Conservation (phyloP, 1,140 invertebrate genomes). For the Zaprionus ghesquierei region DNA sequence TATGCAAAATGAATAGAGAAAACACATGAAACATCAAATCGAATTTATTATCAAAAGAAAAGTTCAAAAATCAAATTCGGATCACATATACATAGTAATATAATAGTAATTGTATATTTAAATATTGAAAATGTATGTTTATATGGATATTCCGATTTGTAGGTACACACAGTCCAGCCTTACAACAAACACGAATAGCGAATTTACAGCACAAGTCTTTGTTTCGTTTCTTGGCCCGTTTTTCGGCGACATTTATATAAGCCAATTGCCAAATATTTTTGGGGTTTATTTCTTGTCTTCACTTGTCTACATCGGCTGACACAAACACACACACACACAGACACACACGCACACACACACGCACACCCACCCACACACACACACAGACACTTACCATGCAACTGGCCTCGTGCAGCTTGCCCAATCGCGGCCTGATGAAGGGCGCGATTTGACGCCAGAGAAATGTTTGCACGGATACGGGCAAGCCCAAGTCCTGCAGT, state of each 20-base stretch:
- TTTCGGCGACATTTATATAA: slow-evolving; percentile 7
- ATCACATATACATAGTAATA: background rate
- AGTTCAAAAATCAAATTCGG: background rate
- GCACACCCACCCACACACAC: background rate
- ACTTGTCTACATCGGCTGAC: background rate
- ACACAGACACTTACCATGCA: slow-evolving; percentile 91
- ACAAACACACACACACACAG: background rate
- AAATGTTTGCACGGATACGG: slow-evolving; percentile 98
- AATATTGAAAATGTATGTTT: background rate
- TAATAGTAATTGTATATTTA: background rate
- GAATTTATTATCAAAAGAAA: slow-evolving; percentile 1
- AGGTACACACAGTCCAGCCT: slow-evolving; percentile 63
- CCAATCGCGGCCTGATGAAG: slow-evolving; percentile 95
- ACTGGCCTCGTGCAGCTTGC: slow-evolving; percentile 97
- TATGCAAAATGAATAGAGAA: slow-evolving; percentile 50
- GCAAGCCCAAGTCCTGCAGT: slow-evolving; percentile 90
- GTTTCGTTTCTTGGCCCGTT: background rate
- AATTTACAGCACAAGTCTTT: slow-evolving; percentile 68
- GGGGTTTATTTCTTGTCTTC: background rate
- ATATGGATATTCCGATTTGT: background rate
- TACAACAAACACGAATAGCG: slow-evolving; percentile 77
- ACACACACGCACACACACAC: background rate
- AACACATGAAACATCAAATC: slow-evolving; percentile 63
- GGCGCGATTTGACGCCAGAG: slow-evolving; percentile 98
- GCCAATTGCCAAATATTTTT: background rate